Evolutionary conservation across 1,140 invertebrate species (phyloP).

Genomic region (Aphelinus certus): DNA sequence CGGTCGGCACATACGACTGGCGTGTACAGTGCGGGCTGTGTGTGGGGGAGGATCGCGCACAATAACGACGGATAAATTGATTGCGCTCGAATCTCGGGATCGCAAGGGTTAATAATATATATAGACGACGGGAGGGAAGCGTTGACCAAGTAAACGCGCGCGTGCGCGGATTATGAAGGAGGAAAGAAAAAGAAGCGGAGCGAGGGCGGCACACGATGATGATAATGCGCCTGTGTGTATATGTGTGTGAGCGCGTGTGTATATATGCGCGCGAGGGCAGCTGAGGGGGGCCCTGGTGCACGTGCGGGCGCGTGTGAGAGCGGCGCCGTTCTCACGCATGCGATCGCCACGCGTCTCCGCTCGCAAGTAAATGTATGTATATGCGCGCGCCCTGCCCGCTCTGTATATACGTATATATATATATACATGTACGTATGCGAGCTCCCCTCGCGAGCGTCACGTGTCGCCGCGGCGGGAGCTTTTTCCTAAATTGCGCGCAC

Average conservation of each 20-base stretch:
- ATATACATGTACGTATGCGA: too few species aligned
- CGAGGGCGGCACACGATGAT: not conserved
- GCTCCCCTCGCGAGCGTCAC: not conserved
- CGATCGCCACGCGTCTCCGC: conserved; percentile 33
- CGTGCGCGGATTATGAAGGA: not conserved
- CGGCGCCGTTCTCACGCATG: conserved; percentile 31
- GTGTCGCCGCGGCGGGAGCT: not conserved
- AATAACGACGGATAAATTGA: too few species aligned
- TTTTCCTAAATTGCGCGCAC: too few species aligned
- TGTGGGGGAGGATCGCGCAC: too few species aligned
- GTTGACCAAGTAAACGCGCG: not conserved
- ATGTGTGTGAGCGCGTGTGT: too few species aligned
- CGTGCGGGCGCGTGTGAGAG: conserved; percentile 43
- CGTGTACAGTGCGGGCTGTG: too few species aligned
- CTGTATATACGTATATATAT: not conserved
- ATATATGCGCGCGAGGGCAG: conserved; percentile 7
- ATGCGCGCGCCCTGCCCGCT: conserved; percentile 18
- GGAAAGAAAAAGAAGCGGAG: not conserved
- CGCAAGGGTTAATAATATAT: not conserved
- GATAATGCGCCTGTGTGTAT: not conserved
- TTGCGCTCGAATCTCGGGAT: too few species aligned
- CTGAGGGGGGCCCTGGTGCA: conserved; percentile 36
- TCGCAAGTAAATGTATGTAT: conserved; percentile 36
- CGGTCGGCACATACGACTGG: too few species aligned
- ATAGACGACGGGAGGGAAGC: not conserved